phyloP scores from a whole-genome alignment of 2,888 invertebrate species.

The Platycheirus rosarum region DNA sequence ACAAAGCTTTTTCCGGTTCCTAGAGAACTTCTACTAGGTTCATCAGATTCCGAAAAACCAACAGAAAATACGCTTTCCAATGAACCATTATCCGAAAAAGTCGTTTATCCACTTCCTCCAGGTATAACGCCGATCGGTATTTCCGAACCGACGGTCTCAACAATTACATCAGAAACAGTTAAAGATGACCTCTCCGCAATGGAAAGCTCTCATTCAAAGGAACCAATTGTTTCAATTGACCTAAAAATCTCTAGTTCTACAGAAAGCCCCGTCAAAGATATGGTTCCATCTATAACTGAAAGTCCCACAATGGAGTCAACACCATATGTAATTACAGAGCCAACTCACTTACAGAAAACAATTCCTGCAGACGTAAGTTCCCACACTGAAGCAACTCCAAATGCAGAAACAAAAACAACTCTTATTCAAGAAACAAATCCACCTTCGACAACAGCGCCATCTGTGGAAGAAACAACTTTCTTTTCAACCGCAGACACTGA shows the following conservation, averaged over 20 bases:
- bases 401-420: no score
- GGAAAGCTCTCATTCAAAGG: background rate
- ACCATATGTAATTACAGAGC: background rate
- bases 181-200: background rate
- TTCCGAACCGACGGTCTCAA: background rate
- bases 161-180: background rate
- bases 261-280: background rate
- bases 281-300: background rate
- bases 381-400: background rate
- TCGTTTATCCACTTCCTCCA: slow-evolving; percentile 23
- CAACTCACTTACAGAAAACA: background rate
- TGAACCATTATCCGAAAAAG: slow-evolving; percentile 9
- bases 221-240: no score
- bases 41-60: background rate
- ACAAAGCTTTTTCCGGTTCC: background rate
- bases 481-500: background rate
- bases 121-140: background rate
- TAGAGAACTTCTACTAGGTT: background rate
- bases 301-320: background rate
- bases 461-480: background rate
- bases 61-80: background rate
- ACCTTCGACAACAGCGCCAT: background rate
- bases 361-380: background rate
- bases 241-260: background rate
- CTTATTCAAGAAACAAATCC: background rate